Percentiles rank a stretch among this genome's conserved stretches.
phyloP scores from a whole-genome alignment of 2,113 vertebrate species.

The Scalopus aquaticus region DNA sequence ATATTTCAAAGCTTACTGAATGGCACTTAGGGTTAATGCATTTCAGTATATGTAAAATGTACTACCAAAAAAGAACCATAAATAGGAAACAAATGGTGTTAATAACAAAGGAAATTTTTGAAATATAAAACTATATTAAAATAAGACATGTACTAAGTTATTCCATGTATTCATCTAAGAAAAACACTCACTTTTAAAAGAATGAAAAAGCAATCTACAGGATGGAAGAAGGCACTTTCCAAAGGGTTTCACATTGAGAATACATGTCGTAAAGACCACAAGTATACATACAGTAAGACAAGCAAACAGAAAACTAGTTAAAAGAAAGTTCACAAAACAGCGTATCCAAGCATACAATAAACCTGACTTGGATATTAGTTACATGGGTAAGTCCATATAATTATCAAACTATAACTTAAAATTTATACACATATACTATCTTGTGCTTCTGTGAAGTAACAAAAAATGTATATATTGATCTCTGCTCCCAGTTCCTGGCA shows the following conservation, averaged over 20 bases:
- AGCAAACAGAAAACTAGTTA: background rate
- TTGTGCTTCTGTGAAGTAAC: background rate
- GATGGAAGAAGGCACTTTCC: background rate
- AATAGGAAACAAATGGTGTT: background rate
- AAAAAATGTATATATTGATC: background rate
- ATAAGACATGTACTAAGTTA: background rate
- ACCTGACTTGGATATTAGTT: background rate
- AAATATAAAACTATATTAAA: background rate
- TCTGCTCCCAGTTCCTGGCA: background rate
- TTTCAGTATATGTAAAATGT: background rate
- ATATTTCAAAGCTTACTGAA: background rate
- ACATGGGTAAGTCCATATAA: background rate
- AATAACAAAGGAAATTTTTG: background rate
- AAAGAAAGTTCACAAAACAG: background rate
- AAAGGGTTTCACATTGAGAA: background rate
- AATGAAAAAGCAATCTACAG: background rate
- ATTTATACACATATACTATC: background rate
- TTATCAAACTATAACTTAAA: background rate
- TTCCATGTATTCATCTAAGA: background rate
- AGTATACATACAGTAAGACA: background rate
- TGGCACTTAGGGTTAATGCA: background rate
- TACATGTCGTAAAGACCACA: background rate
- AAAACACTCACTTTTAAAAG: background rate
- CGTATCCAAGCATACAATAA: background rate
- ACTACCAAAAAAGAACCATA: background rate